These are phyloP conservation scores for Parelbella ahira DNA, from an alignment of 2,888 invertebrate genomes.

Conservation along the genomic window DNA sequence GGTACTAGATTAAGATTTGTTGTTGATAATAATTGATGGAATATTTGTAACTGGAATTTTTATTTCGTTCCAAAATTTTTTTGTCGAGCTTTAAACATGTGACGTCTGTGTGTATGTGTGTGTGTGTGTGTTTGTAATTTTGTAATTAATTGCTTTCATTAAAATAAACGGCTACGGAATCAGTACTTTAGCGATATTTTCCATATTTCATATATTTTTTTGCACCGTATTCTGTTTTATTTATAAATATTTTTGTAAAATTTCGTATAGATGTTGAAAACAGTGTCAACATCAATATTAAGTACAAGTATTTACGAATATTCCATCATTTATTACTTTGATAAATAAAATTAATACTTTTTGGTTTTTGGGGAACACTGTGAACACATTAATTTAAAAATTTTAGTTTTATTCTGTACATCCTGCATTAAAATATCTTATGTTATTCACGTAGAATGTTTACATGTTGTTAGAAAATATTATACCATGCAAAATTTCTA, in stretches of 20 bases:
- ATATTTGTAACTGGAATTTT: slow-evolving; percentile 19
- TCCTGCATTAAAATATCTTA: slow-evolving; percentile 29
- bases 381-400: slow-evolving; percentile 20
- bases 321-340: slow-evolving; percentile 27
- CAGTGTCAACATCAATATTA: too few relatives aligned
- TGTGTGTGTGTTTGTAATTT: too few relatives aligned
- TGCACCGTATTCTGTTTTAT: too few relatives aligned
- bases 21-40: slow-evolving; percentile 27
- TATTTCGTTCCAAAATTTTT: too few relatives aligned
- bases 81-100: too few relatives aligned
- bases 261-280: too few relatives aligned
- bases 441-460: slow-evolving; percentile 32
- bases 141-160: too few relatives aligned
- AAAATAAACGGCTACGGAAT: too few relatives aligned
- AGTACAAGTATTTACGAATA: slow-evolving; percentile 6
- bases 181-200: too few relatives aligned
- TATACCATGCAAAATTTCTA: slow-evolving; percentile 52
- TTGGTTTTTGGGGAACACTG: slow-evolving; percentile 42
- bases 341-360: slow-evolving; percentile 29
- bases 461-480: slow-evolving; percentile 33
- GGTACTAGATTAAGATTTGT: slow-evolving; percentile 50
- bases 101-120: too few relatives aligned
- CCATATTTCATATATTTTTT: too few relatives aligned
- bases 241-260: too few relatives aligned
- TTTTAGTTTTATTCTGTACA: slow-evolving; percentile 26